Base-by-base conservation (phyloP, 30 jellyfish, hydroid and myxozoan genomes). In the Turritopsis rubra region DNA sequence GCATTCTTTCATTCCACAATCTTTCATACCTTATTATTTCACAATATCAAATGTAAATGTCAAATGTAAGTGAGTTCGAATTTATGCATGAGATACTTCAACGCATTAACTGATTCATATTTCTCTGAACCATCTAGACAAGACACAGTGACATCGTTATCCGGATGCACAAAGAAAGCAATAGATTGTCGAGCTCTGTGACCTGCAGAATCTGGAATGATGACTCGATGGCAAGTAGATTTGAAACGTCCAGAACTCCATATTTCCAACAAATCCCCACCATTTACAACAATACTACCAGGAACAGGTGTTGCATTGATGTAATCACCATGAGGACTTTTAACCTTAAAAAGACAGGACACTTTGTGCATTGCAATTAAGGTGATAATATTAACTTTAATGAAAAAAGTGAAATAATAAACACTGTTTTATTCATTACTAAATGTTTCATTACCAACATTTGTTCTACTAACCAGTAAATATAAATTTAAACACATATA, bases 161-260 rank as follows among this genome's bases (percentile, higher is more conserved):
- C 85, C 1, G 88, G 88, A 66, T 82, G 88, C 21, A 82, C 85
- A 82, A 82, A 82, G 54, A 65, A 82, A 41, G 85, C 88, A 26
- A 82, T 29, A 24, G 88, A 82, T 71, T 82, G 88, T 4, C 88
- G 53, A 26, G 88, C 88, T 24, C 26, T 66, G 7, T 80, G 66
- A 21, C 18, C 52, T 29, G 21, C 28, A 71, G n/a, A 28, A 29
- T 26, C 65, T 8, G 88, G 88, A 21, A 82, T 52, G 41, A 82
- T 86, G 0, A 82, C 88, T 65, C 88, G 60, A 29, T 82, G 88
- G 9, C 88, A 79, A 17, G 88, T 82, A 17, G 88, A 66, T 71
- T 82, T 82, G 28, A 82, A 82, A 19, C 53, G 70, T 5, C 85
- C 85, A 17, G 65, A 18, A 13, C 83, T 41, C 88, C 88, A 82